These are phyloP conservation scores for Nephrotoma appendiculata DNA, from an alignment of 2,888 invertebrate genomes.

Conservation along the genomic window DNA sequence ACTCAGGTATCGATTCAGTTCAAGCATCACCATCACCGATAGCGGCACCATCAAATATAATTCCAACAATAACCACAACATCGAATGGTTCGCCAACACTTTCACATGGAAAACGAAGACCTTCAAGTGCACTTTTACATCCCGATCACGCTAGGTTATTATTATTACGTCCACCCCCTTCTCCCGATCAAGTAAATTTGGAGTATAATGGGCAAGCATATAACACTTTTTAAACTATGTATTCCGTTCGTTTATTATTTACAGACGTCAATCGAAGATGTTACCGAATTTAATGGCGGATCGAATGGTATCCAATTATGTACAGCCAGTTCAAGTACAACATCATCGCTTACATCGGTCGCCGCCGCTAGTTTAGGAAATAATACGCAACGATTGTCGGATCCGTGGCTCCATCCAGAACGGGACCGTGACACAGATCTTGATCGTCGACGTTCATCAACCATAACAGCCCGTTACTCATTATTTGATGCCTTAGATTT, in stretches of 20 bases:
- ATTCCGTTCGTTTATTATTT: not conserved
- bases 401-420: constrained; percentile 33
- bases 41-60: constrained; percentile 21
- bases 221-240: not conserved
- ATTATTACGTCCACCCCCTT: constrained; percentile 31
- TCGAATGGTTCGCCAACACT: constrained; percentile 30
- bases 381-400: constrained; percentile 26
- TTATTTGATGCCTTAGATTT: constrained; percentile 55
- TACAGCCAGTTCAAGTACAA: constrained; percentile 40
- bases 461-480: constrained; percentile 48
- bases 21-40: constrained; percentile 47
- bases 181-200: constrained; percentile 24
- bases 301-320: constrained; percentile 24
- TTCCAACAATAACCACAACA: constrained; percentile 25
- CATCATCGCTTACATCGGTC: constrained; percentile 41
- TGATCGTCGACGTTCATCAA: constrained; percentile 41
- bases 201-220: not conserved
- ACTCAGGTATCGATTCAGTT: constrained; percentile 58
- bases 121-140: constrained; percentile 46
- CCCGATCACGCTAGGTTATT: constrained; percentile 55
- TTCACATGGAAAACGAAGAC: constrained; percentile 33
- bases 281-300: constrained; percentile 32
- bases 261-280: constrained; percentile 30
- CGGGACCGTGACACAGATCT: constrained; percentile 21
- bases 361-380: constrained; percentile 30